These are phyloP conservation scores for Zophobas morio DNA, from an alignment of 1,140 invertebrate species.

Conservation along the genomic window DNA sequence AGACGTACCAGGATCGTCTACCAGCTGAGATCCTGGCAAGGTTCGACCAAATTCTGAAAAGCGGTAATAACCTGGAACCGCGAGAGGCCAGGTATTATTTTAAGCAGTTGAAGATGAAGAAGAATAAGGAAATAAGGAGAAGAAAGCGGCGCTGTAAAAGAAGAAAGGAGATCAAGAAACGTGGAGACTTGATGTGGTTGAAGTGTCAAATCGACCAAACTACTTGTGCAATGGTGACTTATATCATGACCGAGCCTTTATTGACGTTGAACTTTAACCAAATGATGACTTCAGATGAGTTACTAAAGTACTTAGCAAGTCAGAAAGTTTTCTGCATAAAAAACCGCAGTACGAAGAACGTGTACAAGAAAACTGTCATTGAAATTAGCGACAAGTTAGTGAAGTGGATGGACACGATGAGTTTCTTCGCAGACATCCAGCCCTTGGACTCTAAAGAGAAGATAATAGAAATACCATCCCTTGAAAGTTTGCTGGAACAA, in stretches of 20 bases:
- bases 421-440: slow-evolving; percentile 58
- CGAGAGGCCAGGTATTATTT: slow-evolving; percentile 58
- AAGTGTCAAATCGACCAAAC: slow-evolving; percentile 50
- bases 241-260: slow-evolving; percentile 54
- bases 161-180: slow-evolving; percentile 44
- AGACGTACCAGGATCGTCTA: slow-evolving; percentile 51
- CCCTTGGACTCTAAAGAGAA: slow-evolving; percentile 52
- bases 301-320: slow-evolving; percentile 51
- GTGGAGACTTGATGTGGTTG: slow-evolving; percentile 49
- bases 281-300: slow-evolving; percentile 58
- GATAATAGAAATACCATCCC: slow-evolving; percentile 51
- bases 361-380: slow-evolving; percentile 56
- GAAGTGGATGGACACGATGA: slow-evolving; percentile 60
- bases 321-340: slow-evolving; percentile 51
- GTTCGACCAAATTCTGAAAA: slow-evolving; percentile 57
- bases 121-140: slow-evolving; percentile 44
- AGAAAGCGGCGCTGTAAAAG: slow-evolving; percentile 49
- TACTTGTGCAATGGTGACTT: slow-evolving; percentile 53
- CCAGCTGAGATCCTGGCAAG: slow-evolving; percentile 55
- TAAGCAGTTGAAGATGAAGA: slow-evolving; percentile 55
- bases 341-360: slow-evolving; percentile 53
- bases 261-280: slow-evolving; percentile 60
- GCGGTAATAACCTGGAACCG: slow-evolving; percentile 57
- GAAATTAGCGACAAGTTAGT: slow-evolving; percentile 59
- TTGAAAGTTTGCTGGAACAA: slow-evolving; percentile 40